These are phyloP conservation scores for Tenthredo notha DNA, from an alignment of 2,888 invertebrate species.

Conservation along the genomic window DNA sequence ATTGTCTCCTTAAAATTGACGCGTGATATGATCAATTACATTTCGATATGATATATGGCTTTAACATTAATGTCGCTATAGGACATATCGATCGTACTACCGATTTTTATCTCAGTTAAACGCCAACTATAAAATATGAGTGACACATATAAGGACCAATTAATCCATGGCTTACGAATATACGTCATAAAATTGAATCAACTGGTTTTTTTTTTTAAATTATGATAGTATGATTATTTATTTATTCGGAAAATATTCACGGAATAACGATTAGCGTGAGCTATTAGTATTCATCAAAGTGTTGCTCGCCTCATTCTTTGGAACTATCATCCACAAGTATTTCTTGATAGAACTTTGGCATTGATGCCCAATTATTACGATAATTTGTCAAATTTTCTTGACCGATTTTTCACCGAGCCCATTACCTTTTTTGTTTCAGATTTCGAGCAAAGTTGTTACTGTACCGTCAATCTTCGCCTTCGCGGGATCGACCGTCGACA, in stretches of 20 bases:
- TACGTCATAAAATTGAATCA: neutral
- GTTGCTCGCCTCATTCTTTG: neutral
- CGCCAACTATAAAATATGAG: neutral
- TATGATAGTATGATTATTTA: neutral
- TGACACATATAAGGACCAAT: neutral
- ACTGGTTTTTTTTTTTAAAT: neutral
- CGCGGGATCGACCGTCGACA: neutral
- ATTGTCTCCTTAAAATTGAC: conserved; percentile 1
- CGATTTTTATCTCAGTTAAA: neutral
- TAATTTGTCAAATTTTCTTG: neutral
- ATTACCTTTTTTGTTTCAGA: conserved; percentile 19
- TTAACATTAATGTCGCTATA: neutral
- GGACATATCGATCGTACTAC: neutral
- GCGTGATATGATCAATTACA: neutral
- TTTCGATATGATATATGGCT: neutral
- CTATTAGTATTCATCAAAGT: conserved; percentile 6
- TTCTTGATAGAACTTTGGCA: neutral
- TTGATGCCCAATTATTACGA: neutral
- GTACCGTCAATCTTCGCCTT: conserved; percentile 10
- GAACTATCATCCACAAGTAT: neutral
- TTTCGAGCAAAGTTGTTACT: neutral
- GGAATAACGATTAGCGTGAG: neutral
- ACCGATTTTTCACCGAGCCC: neutral
- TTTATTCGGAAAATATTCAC: neutral
- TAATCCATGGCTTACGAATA: neutral